Base-by-base conservation (phyloP, 2,888 invertebrate species). In the Oscheius sp. region DNA sequence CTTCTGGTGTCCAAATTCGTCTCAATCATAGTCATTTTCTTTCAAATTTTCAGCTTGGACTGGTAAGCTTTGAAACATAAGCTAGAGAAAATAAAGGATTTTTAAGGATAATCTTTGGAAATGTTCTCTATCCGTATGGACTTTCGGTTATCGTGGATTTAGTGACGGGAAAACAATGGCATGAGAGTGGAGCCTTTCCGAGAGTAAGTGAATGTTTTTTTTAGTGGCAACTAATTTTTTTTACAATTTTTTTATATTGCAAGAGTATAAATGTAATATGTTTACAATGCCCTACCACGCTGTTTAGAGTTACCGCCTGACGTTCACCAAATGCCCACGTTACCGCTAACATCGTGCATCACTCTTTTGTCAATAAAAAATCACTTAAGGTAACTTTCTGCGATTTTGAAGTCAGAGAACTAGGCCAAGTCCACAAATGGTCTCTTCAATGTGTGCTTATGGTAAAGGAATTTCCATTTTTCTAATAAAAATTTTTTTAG, bases 111-210 rank as follows among this genome's bases (percentile, higher is more conserved):
- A 28, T 63, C 26, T 66, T 49, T 24, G 64, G 63, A 41, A 59
- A 71, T 36, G 45, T 67, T 33, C 64, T 70, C 64, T 85, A 82
- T 75, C 85, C 85, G 30, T 73, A 73, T 41, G 83, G 80, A 6
- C 61, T 86, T 6, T 45, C 54, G 6, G 66, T 74, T 2, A 69
- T 86, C 4, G 38, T 57, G 8, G 85, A 87, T 70, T 30, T 86
- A 14, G 41, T 80, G 12, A 28, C 69, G 12, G 85, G 85, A 4
- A 51, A 77, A 1, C 74, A 80, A 32, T 87, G 86, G 87, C 72
- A 80, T 8, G 77, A 83, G 66, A 85, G 83, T 49, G 86, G 86
- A 12, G 73, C 75, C 32, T 86, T 86, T 59, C 86, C 86, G 1
- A 70, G 78, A 62, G 78, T 76, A n/a, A 73, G 69, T 20, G 20